Evolutionary conservation across 2,888 invertebrate genomes (phyloP).

Genomic region (Suillia variegata): DNA sequence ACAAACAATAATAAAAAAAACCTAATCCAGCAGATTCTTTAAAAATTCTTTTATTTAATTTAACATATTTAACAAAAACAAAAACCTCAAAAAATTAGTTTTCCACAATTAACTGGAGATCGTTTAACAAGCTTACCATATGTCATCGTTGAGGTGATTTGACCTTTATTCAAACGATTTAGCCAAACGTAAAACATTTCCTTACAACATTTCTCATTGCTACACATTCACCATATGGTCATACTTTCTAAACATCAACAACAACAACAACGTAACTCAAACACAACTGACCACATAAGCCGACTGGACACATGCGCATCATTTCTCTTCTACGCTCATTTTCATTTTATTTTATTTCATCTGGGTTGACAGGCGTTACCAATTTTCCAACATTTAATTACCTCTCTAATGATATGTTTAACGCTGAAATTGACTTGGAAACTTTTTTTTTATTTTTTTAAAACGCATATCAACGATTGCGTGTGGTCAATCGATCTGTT

Average conservation of each 20-base stretch:
- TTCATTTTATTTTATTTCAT: not conserved
- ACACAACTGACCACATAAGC: not conserved
- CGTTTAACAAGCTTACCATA: too few relatives aligned
- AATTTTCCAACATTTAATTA: constrained; percentile 29
- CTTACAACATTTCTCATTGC: not conserved
- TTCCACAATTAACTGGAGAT: too few relatives aligned
- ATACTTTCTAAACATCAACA: not conserved
- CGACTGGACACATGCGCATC: not conserved
- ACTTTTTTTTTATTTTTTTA: too few relatives aligned
- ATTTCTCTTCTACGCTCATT: not conserved
- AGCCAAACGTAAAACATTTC: too few relatives aligned
- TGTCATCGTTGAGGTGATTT: too few relatives aligned
- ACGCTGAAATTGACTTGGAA: not conserved
- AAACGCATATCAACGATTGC: not conserved
- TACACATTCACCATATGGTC: not conserved
- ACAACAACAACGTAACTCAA: not conserved
- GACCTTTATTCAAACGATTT: too few relatives aligned
- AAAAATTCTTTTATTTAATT: too few relatives aligned
- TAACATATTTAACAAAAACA: too few relatives aligned
- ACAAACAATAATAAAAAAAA: too few relatives aligned
- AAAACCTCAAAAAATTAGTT: too few relatives aligned
- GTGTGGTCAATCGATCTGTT: constrained; percentile 3
- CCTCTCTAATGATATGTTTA: not conserved
- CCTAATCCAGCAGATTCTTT: too few relatives aligned
- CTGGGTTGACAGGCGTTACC: constrained; percentile 34